Evolutionary conservation across 2,113 vertebrate genomes (phyloP).

Genomic region (Aptenodytes forsteri): DNA sequence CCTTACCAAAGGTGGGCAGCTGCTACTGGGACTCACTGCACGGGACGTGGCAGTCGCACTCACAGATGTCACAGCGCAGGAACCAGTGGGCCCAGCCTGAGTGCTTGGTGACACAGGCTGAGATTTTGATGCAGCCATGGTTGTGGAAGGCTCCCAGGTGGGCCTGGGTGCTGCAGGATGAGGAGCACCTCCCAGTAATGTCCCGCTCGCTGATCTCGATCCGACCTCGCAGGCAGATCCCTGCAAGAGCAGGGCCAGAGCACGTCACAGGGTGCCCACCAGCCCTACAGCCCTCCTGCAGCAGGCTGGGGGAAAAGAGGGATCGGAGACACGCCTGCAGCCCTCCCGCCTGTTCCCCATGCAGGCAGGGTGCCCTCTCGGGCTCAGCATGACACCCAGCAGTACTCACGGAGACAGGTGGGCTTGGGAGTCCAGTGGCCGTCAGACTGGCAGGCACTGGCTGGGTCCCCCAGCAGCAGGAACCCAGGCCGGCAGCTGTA

Average conservation of each 20-base stretch:
- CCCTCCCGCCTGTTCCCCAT: neutral
- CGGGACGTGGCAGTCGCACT: slow-evolving; percentile 80
- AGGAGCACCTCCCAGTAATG: slow-evolving; percentile 74
- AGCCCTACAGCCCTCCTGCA: neutral
- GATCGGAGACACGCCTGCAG: fast-evolving
- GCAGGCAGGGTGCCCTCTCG: neutral
- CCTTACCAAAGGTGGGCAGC: neutral
- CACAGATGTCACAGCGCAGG: slow-evolving; percentile 74
- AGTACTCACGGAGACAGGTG: slow-evolving; percentile 79
- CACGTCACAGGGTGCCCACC: fast-evolving
- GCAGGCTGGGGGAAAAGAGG: too few relatives aligned
- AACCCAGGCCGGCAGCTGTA: slow-evolving; percentile 82
- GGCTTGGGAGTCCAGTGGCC: slow-evolving; percentile 82
- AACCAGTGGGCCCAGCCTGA: slow-evolving; percentile 82
- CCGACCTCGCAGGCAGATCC: slow-evolving; percentile 77
- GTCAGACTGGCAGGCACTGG: slow-evolving; percentile 73
- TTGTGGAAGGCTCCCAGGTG: slow-evolving; percentile 64
- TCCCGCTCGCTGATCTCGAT: slow-evolving; percentile 79
- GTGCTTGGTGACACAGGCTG: slow-evolving; percentile 77
- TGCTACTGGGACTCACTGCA: slow-evolving; percentile 39
- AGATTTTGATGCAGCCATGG: slow-evolving; percentile 74
- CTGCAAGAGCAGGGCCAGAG: slow-evolving; percentile 24
- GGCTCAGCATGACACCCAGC: fast-evolving
- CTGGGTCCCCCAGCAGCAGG: slow-evolving; percentile 77
- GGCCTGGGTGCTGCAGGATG: slow-evolving; percentile 72